Base-by-base conservation (phyloP, 2,113 vertebrate species). In the cat (Felis catus) region DNA sequence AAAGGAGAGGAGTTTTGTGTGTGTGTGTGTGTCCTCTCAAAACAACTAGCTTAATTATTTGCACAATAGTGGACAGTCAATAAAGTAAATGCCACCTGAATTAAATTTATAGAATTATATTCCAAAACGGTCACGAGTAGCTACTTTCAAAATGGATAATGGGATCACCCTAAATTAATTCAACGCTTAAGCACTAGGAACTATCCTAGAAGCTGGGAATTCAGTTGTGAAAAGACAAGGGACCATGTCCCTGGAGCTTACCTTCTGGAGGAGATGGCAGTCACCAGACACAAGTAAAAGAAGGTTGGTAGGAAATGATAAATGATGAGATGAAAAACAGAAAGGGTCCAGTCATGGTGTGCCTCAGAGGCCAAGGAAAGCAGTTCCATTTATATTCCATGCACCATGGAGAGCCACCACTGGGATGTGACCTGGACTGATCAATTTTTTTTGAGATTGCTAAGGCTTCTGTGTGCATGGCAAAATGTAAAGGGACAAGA, bases 81-180 rank as follows among this genome's bases (percentile, higher is more conserved):
- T 39, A 92, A 79, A 87, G 51, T 39, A 91, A 79, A 68, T 91
- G 16, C 89, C 31, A 79, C 27, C 41, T 51, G 25, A 51, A 92
- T 82, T 85, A 53, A 74, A 76, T 31, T 55, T 51, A 76, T 25
- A 89, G 51, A 89, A 85, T 29, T 92, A 48, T 61, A 88, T 70
- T 73, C 61, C n/a, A 68, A 61, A 94, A 97, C 76, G 7, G 76
- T 70, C 29, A 89, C 70, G 66, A 89, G 33, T 95, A 45, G 65
- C 68, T 70, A 88, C 29, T 61, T 88, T 82, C 39, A 80, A 95
- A 94, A 39, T 36, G 80, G 19, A 39, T 53, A 92, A 66, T 61
- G 29, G 14, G 7, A 39, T 39, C 65, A 15, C 36, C 63, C 48
- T 70, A 78, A 81, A 45, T 84, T 53, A 89, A 90, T 48, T 90